Evolutionary conservation across 2,888 invertebrate species (phyloP), one percentile per base, ranked within the genome.

Genomic region (Salticus scenicus): DNA sequence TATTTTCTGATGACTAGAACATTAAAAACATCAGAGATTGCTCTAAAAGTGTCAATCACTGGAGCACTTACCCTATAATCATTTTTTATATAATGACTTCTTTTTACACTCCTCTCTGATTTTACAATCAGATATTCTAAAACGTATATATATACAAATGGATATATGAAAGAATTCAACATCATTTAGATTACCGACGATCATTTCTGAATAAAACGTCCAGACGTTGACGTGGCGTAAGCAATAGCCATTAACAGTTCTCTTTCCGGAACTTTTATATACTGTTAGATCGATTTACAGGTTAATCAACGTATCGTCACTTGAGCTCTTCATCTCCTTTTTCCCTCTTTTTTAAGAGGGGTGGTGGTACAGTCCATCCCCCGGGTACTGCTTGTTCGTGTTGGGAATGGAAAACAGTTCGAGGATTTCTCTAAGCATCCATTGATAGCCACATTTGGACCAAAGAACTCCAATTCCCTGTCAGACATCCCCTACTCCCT

Each of bases 231-330:
- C 47, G 2, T 14, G n/a, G 12, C 47, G 17, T 17, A 47, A 17
- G 47, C 47, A 47, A 47, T 47, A 47, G 47, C 47, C 47, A 47
- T 47, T 17, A 47, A 17, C 47, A 47, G 37, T 10, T 37, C 37
- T 37, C 33, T 4, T 20, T 12, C 37, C 33, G 37, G 37, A n/a
- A 12, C 67, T 67, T 70, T 27, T 41, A 70, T 33, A 41, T 14
- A 37, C 70, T 33, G 51, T 30, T 27, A 37, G 66, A 76, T 77
- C 77, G 72, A 73, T 83, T 73, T 57, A 71, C 27, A 71, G 67
- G 72, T 73, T 83, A 83, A 83, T 83, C 83, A 83, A 83, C 83
- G 77, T 64, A 77, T 83, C 77, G 83, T 83, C 83, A 77, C 83
- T 83, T 37, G 67, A 83, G 30, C 12, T 30, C 74, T 20, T 28